Evolutionary conservation across 1,140 invertebrate genomes (phyloP).

Genomic region (Meloidogyne hapla): DNA sequence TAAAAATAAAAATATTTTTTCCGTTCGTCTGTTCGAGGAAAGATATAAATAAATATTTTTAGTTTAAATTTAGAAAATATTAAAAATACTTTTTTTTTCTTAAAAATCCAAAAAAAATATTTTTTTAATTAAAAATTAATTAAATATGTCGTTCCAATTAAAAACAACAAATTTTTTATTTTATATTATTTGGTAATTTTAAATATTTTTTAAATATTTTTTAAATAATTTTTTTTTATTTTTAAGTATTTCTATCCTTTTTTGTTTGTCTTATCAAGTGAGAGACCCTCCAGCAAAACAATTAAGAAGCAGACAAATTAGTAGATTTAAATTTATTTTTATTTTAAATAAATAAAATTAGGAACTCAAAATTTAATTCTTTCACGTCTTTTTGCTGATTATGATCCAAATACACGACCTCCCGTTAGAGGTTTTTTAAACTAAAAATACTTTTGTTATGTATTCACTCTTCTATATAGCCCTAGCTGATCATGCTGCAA

Average conservation of each 20-base stretch:
- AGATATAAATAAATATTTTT: neutral
- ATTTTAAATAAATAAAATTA: constrained; percentile 7
- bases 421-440: constrained; percentile 49
- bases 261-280: neutral
- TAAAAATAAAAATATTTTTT: neutral
- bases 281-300: constrained; percentile 16
- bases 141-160: neutral
- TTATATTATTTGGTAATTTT: neutral
- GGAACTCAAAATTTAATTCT: constrained; percentile 52
- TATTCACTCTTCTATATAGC: constrained; percentile 36
- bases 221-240: too few relatives aligned
- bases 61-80: too few relatives aligned
- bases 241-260: neutral
- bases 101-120: too few relatives aligned
- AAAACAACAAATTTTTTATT: neutral
- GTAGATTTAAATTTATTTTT: constrained; percentile 3
- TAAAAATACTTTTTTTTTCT: neutral
- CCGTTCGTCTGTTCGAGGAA: neutral
- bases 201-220: neutral
- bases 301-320: constrained; percentile 17
- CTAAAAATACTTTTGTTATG: neutral
- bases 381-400: constrained; percentile 47
- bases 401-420: constrained; percentile 50
- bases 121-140: too few relatives aligned
- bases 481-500: constrained; percentile 54